Base-by-base conservation (phyloP, 2,888 invertebrate species). In the Amblyjoppa fuscipennis region DNA sequence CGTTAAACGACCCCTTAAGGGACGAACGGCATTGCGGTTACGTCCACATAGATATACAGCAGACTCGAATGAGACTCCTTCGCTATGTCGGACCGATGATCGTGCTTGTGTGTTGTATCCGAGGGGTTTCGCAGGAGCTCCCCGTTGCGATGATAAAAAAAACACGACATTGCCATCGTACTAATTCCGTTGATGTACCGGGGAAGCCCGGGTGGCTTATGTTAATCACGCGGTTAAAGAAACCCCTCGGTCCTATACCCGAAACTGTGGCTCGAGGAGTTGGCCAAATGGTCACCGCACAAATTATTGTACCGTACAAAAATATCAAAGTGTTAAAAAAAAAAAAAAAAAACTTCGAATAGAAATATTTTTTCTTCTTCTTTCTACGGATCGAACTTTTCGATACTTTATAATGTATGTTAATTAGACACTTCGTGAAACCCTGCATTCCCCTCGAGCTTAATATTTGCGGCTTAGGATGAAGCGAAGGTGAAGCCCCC, bases 371-470 rank as follows among this genome's bases (percentile, higher is more conserved):
- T 16, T 13, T 49, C 4, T 49, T 16, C 3, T 41, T 41, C 16
- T 34, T 28, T 20, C 41, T 9, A 25, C n/a, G 45, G 13, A 49
- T 49, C 45, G 45, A 16, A 49, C 45, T 49, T 49, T 45, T n/a
- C 13, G 31, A 25, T 13, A 16, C n/a, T 20, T 31, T 45, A 25
- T 49, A 9, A 38, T 34, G 38, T 49, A 74, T 53, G 53, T 77
- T 80, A 83, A 83, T 81, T 86, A 75, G 56, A 49, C 75, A 86
- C 74, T 59, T 83, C 49, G 77, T 73, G 81, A 87, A 85, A 80
- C 82, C 85, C 49, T 70, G 31, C 70, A 69, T 76, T 74, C 53
- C 20, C 87, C 82, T 71, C 76, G 79, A 68, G 80, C 68, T 69
- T 51, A 68, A 82, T 49, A 49, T 79, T 82, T 68, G 79, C 68